Conservation (phyloP, 2,113 vertebrate genomes). For the Mola mola region DNA sequence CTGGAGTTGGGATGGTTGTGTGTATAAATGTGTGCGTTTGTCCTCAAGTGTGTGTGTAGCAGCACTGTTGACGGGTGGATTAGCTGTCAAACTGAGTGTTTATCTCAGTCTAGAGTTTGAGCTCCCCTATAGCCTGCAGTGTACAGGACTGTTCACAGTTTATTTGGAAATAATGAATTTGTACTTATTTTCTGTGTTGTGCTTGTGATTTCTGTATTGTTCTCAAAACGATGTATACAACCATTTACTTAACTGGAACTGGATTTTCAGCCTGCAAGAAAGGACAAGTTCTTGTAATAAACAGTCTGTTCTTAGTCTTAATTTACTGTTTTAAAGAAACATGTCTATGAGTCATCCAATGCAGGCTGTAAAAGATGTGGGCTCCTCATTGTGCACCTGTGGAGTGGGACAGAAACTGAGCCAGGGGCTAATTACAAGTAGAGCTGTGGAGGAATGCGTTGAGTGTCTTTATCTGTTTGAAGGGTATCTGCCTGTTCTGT, state of each 20-base stretch:
- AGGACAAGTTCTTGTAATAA: constrained; percentile 28
- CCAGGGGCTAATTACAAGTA: constrained; percentile 4
- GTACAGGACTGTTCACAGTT: constrained; percentile 64
- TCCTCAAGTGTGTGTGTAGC: constrained; percentile 70
- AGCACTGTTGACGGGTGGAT: constrained; percentile 60
- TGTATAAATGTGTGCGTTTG: constrained; percentile 55
- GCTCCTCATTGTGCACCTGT: not conserved
- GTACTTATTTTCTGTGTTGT: constrained; percentile 51
- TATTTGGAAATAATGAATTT: constrained; percentile 56
- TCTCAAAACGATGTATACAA: constrained; percentile 55
- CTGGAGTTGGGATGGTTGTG: constrained; percentile 46
- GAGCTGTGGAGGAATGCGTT: constrained; percentile 2
- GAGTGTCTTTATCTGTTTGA: constrained; percentile 35
- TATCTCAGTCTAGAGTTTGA: constrained; percentile 34
- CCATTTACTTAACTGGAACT: constrained; percentile 72
- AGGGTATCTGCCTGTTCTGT: constrained; percentile 37
- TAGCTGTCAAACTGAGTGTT: constrained; percentile 14
- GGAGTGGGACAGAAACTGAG: constrained; percentile 12
- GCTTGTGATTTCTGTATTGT: constrained; percentile 64
- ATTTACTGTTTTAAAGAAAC: constrained; percentile 54
- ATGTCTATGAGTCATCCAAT: constrained; percentile 10
- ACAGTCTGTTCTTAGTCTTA: constrained; percentile 52
- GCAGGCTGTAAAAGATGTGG: constrained; percentile 18
- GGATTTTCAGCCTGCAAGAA: constrained; percentile 59
- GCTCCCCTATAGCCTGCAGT: constrained; percentile 38